These are phyloP conservation scores for Campoletis raptor DNA, from an alignment of 2,888 invertebrate species.

Conservation along the genomic window DNA sequence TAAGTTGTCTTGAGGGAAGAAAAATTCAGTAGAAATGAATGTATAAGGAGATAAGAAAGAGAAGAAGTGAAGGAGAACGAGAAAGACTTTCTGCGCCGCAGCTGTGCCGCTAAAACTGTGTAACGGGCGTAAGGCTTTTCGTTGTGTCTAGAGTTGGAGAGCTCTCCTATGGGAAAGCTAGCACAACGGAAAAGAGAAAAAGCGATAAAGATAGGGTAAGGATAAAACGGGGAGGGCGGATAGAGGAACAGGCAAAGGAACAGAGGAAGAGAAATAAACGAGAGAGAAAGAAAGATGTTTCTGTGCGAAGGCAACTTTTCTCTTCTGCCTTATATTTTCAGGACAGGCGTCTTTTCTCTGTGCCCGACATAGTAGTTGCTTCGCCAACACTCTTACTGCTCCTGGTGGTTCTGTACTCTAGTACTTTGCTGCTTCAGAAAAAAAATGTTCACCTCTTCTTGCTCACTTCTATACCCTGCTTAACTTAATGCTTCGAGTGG, in stretches of 20 bases:
- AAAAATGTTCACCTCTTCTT: slow-evolving; percentile 49
- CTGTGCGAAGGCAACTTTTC: slow-evolving; percentile 66
- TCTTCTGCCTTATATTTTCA: slow-evolving; percentile 63
- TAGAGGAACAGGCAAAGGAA: not conserved
- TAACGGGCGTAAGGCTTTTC: slow-evolving; percentile 65
- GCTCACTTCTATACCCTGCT: slow-evolving; percentile 39
- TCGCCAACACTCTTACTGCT: slow-evolving; percentile 36
- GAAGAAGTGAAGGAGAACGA: slow-evolving; percentile 16
- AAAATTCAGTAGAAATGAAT: slow-evolving; percentile 59
- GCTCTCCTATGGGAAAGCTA: slow-evolving; percentile 63
- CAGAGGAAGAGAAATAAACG: slow-evolving; percentile 17
- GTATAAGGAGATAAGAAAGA: slow-evolving; percentile 4
- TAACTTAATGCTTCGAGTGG: slow-evolving; percentile 70
- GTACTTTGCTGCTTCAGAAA: slow-evolving; percentile 41
- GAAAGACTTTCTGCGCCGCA: slow-evolving; percentile 49
- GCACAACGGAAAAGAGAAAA: slow-evolving; percentile 57
- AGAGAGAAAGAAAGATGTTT: slow-evolving; percentile 42
- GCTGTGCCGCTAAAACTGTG: slow-evolving; percentile 50
- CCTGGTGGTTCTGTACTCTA: slow-evolving; percentile 29
- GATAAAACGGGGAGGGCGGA: slow-evolving; percentile 51
- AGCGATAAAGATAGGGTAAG: slow-evolving; percentile 62
- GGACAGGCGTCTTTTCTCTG: slow-evolving; percentile 43
- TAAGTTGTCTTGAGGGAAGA: slow-evolving; percentile 35
- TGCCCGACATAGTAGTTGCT: slow-evolving; percentile 33
- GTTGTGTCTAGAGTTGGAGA: slow-evolving; percentile 39